Evolutionary conservation across 2,888 invertebrate genomes (phyloP), one percentile per base, ranked within the genome.

Genomic region (Tetheella fluctuosa): DNA sequence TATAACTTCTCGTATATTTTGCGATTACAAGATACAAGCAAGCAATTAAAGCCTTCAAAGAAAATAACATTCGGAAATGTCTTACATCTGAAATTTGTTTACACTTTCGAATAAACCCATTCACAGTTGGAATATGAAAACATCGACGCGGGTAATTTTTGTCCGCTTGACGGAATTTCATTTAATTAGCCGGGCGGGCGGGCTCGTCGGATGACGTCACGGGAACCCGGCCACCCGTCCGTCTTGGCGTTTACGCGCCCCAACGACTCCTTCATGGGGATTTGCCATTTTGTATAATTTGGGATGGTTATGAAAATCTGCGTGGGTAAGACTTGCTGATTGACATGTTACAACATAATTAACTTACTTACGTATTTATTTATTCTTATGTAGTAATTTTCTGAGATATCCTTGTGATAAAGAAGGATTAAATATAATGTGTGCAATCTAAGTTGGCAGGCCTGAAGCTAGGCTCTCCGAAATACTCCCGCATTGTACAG

Each of bases 121-220:
- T 74, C 72, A 59, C 67, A 74, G 70, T 79, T 76, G 79, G 72
- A 80, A 80, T 84, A 83, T 81, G 80, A 80, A 83, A 80, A 77
- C 76, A 10, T 15, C 28, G 34, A 67, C 71, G 69, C 79, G 70
- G 76, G 77, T 77, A 79, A 82, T 80, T 84, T 87, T 86, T 86
- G 83, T 82, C 77, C 84, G 86, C 82, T 81, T 76, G 79, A 79
- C 71, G 77, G 77, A 61, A 69, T 76, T 75, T 83, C 80, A 84
- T 84, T 80, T 84, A 87, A 89, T 88, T 87, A 88, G 75, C 73
- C 76, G 80, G 74, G 63, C 70, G 78, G 77, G 69, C 74, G 73
- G 65, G 66, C 39, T 39, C 39, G 1, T 71, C 66, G 60, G 60
- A 53, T 68, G 72, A 73, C 65, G 68, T 65, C 71, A 72, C 81